phyloP scores from a whole-genome alignment of 2,797 vertebrate species.

The Acanthis flammea region DNA sequence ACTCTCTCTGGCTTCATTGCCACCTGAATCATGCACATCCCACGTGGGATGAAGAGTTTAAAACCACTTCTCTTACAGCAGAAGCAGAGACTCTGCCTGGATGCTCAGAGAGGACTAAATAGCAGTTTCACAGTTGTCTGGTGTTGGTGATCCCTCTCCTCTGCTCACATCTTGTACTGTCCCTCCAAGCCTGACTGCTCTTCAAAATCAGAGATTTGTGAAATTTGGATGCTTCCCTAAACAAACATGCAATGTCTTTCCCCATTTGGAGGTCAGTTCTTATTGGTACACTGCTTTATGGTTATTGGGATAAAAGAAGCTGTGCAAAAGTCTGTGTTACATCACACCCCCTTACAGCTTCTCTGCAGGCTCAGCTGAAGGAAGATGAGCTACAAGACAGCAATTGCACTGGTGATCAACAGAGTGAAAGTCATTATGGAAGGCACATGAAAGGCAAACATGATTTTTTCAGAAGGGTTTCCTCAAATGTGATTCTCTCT shows the following conservation, averaged over 20 bases:
- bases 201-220: not conserved
- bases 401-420: not conserved
- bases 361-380: not conserved
- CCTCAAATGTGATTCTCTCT: not conserved
- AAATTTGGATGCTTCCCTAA: not conserved
- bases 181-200: not conserved
- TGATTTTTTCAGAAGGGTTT: not conserved
- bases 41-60: not conserved
- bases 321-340: not conserved
- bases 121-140: not conserved
- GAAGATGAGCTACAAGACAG: not conserved
- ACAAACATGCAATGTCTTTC: not conserved
- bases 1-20: not conserved
- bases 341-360: not conserved
- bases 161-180: not conserved
- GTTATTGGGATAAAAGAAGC: not conserved
- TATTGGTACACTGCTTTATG: not conserved
- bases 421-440: not conserved
- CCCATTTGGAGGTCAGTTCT: not conserved
- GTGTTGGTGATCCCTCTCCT: not conserved
- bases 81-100: not conserved
- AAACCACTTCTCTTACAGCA: not conserved
- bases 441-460: not conserved
- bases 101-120: not conserved
- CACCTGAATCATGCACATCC: not conserved